Percentiles rank a stretch among this genome's conserved stretches.
Evolutionary conservation across 2,888 invertebrate genomes (phyloP).

Genomic region (Maniola hyperantus): DNA sequence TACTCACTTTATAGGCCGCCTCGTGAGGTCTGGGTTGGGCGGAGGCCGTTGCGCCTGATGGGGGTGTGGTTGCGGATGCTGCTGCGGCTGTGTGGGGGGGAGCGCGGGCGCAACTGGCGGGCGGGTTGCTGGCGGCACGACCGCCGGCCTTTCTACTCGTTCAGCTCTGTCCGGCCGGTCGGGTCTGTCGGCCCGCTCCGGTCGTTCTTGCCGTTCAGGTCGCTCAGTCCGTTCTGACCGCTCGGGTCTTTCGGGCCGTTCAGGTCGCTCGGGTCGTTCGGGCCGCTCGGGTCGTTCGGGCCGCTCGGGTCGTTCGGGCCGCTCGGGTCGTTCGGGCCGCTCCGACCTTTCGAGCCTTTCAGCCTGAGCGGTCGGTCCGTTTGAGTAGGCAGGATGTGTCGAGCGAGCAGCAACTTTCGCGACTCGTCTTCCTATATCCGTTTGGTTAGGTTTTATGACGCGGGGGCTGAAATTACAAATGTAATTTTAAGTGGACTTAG

Average conservation of each 20-base stretch:
- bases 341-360: slow-evolving; percentile 60
- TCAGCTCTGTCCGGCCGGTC: slow-evolving; percentile 48
- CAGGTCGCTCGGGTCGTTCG: slow-evolving; percentile 53
- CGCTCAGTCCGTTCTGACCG: slow-evolving; percentile 54
- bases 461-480: slow-evolving; percentile 87
- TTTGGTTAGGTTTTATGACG: slow-evolving; percentile 95
- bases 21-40: slow-evolving; percentile 86
- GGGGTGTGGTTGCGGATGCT: slow-evolving; percentile 64
- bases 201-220: slow-evolving; percentile 56
- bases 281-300: too few relatives aligned
- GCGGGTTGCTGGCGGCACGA: slow-evolving; percentile 48
- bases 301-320: too few relatives aligned
- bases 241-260: slow-evolving; percentile 45
- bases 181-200: slow-evolving; percentile 51
- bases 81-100: slow-evolving; percentile 58
- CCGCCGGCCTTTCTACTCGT: slow-evolving; percentile 45
- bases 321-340: slow-evolving; percentile 52
- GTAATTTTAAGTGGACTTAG: slow-evolving; percentile 2
- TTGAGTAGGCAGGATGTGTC: slow-evolving; percentile 67
- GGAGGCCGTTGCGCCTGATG: slow-evolving; percentile 75
- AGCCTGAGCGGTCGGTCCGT: slow-evolving; percentile 55
- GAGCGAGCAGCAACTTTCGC: slow-evolving; percentile 86
- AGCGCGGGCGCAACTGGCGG: slow-evolving; percentile 47
- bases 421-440: slow-evolving; percentile 93
- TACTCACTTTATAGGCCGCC: slow-evolving; percentile 87